A percentile compares a stretch with the other conserved stretches of the same genome.
Evolutionary conservation across 2,888 invertebrate species (phyloP).

Genomic region (Peribatodes rhomboidaria): DNA sequence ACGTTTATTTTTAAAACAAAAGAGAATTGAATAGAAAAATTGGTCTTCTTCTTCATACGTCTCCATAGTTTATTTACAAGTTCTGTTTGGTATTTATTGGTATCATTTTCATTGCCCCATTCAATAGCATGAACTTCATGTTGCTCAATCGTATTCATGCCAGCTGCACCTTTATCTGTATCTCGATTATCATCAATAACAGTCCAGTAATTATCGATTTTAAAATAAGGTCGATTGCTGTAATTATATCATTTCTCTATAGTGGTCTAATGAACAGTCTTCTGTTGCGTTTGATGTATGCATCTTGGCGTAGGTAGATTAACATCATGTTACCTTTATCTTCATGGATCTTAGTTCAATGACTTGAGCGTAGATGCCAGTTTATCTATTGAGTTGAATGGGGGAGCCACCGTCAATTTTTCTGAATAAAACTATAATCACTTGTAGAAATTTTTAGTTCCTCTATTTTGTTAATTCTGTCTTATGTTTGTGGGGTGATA

Average conservation of each 20-base stretch:
- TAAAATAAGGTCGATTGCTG: slow-evolving; percentile 18
- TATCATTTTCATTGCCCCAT: slow-evolving; percentile 17
- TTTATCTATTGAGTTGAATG: slow-evolving; percentile 1
- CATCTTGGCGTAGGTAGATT: slow-evolving; percentile 18
- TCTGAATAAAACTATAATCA: background rate
- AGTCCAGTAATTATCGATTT: slow-evolving; percentile 41
- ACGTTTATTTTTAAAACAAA: too few species aligned
- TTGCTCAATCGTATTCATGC: slow-evolving; percentile 26
- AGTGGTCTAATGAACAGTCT: slow-evolving; percentile 28
- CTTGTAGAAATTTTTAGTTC: background rate
- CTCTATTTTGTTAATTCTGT: too few species aligned
- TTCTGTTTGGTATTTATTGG: background rate
- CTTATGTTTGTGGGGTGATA: background rate
- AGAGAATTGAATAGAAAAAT: too few species aligned
- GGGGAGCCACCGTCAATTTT: background rate
- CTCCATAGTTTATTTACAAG: slow-evolving; percentile 1
- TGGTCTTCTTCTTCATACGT: background rate
- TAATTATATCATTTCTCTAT: slow-evolving; percentile 31
- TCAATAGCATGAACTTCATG: slow-evolving; percentile 10
- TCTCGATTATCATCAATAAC: slow-evolving; percentile 36
- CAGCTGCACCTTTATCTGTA: slow-evolving; percentile 27
- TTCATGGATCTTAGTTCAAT: slow-evolving; percentile 28
- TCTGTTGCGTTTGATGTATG: slow-evolving; percentile 27
- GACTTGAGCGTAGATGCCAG: background rate
- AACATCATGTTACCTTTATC: slow-evolving; percentile 21